A percentile compares a stretch with the other conserved stretches of the same genome.
phyloP scores from a whole-genome alignment of 2,113 vertebrate species.

The Manacus vitellinus region DNA sequence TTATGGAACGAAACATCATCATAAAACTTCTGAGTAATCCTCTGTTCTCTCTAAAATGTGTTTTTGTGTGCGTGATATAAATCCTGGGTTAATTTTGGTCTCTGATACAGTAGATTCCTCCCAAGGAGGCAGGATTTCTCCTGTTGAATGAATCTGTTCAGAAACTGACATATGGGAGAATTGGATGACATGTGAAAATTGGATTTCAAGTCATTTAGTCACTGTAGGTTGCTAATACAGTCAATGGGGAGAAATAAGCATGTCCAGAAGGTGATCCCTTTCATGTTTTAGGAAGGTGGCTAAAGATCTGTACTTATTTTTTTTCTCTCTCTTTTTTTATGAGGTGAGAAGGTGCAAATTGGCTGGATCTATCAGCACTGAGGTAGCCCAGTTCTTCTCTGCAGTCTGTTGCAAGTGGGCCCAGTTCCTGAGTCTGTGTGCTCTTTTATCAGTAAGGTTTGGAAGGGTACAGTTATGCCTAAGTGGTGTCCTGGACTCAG shows the following conservation, averaged over 20 bases:
- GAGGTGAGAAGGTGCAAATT: neutral
- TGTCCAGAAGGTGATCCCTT: neutral
- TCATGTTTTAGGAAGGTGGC: neutral
- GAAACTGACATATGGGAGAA: slow-evolving; percentile 21
- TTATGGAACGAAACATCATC: neutral
- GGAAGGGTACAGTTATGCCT: neutral
- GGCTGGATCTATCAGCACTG: neutral
- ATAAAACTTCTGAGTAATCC: neutral
- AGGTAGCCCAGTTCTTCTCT: neutral
- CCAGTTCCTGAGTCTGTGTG: neutral
- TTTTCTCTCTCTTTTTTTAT: neutral
- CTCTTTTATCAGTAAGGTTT: neutral
- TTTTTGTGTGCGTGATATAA: neutral
- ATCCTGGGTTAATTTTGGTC: slow-evolving; percentile 1
- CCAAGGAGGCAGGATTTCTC: neutral
- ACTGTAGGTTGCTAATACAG: neutral
- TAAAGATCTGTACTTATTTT: neutral
- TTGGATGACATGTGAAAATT: slow-evolving; percentile 1
- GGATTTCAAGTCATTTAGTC: slow-evolving; percentile 8
- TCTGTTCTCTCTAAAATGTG: neutral
- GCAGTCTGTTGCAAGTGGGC: neutral
- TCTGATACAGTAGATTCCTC: slow-evolving; percentile 2
- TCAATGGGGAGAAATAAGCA: neutral
- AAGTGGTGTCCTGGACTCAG: neutral
- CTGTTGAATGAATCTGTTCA: slow-evolving; percentile 2